Percentiles rank a stretch among this genome's conserved stretches.
phyloP scores from a whole-genome alignment of 2,797 vertebrate species.

The Ptychobarbus kaznakovi region DNA sequence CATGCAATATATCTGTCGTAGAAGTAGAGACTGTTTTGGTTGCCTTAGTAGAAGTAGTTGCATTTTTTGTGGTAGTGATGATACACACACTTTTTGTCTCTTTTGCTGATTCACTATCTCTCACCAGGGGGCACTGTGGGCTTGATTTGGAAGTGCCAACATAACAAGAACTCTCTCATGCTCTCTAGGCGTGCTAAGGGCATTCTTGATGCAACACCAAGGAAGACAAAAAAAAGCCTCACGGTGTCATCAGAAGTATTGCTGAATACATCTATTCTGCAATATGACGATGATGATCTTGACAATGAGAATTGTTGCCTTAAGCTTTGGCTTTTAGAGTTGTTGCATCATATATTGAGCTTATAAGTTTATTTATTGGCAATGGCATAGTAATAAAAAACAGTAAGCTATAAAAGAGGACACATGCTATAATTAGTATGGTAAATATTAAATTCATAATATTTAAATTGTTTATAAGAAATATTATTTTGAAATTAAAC shows the following conservation, averaged over 20 bases:
- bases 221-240: slow-evolving; percentile 27
- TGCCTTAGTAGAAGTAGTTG: slow-evolving; percentile 64
- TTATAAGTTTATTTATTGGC: slow-evolving; percentile 34
- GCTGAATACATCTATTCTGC: slow-evolving; percentile 52
- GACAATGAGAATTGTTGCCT: slow-evolving; percentile 6
- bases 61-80: slow-evolving; percentile 66
- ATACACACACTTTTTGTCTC: slow-evolving; percentile 72
- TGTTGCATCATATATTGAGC: slow-evolving; percentile 47
- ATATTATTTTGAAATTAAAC: background rate
- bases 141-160: slow-evolving; percentile 63
- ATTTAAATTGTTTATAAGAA: background rate
- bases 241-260: slow-evolving; percentile 41
- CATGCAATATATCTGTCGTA: slow-evolving; percentile 75
- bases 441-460: background rate
- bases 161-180: slow-evolving; percentile 55
- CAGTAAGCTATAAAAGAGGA: slow-evolving; percentile 45
- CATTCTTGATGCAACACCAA: slow-evolving; percentile 74
- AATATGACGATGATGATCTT: slow-evolving; percentile 50
- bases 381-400: slow-evolving; percentile 22
- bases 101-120: slow-evolving; percentile 76
- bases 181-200: slow-evolving; percentile 69
- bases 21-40: slow-evolving; percentile 65
- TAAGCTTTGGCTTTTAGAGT: slow-evolving; percentile 24
- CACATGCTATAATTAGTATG: slow-evolving; percentile 31
- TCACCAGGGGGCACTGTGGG: slow-evolving; percentile 74